A percentile compares a stretch with the other conserved stretches of the same genome.
Conservation (phyloP, 2,113 vertebrate species). For the Megaceryle maxima region DNA sequence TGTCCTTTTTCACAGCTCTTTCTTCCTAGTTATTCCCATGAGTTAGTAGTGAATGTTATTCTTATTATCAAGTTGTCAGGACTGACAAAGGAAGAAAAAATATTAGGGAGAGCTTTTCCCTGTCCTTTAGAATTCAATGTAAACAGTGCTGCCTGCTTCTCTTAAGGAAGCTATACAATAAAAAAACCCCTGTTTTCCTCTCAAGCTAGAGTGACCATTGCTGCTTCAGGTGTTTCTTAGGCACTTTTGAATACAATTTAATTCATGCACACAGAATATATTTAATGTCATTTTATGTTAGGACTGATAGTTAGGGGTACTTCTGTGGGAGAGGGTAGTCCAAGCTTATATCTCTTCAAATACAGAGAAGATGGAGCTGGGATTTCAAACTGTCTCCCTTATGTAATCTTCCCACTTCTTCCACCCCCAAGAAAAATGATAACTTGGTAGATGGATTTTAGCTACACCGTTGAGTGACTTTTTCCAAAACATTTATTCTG, state of each 20-base stretch:
- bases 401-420: neutral
- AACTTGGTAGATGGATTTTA: neutral
- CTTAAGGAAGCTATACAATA: neutral
- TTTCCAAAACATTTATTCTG: neutral
- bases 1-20: neutral
- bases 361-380: neutral
- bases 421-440: neutral
- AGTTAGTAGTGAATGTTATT: neutral
- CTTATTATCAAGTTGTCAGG: too few species aligned
- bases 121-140: neutral
- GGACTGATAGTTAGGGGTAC: neutral
- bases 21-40: neutral
- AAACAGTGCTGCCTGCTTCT: neutral
- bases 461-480: neutral
- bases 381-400: neutral
- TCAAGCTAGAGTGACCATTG: neutral
- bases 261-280: neutral
- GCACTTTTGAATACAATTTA: neutral
- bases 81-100: neutral
- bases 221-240: neutral
- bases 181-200: neutral
- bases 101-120: neutral
- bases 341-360: neutral
- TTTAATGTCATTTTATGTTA: neutral
- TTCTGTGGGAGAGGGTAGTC: neutral